Evolutionary conservation across 1,140 invertebrate species (phyloP).

Genomic region (Ephestia elutella): DNA sequence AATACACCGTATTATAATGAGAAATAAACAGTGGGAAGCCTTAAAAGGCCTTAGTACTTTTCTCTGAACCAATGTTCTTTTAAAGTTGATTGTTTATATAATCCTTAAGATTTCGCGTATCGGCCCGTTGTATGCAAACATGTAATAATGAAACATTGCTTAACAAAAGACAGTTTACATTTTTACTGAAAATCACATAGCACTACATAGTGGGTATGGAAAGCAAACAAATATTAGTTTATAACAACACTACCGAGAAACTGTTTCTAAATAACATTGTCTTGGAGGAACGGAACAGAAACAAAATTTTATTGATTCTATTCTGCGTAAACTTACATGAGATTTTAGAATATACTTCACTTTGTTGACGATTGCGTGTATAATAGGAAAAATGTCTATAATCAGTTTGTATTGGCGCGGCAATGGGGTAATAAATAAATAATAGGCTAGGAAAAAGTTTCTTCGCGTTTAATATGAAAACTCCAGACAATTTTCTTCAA

Average conservation of each 20-base stretch:
- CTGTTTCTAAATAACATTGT: slow-evolving; percentile 49
- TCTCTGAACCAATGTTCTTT: too few species aligned
- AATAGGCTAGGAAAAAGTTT: too few species aligned
- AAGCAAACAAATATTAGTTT: slow-evolving; percentile 46
- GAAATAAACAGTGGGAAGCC: too few species aligned
- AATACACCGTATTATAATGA: too few species aligned
- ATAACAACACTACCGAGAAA: slow-evolving; percentile 47
- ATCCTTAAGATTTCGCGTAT: background rate
- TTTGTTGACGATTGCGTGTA: too few species aligned
- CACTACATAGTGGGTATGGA: slow-evolving; percentile 41
- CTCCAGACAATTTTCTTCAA: too few species aligned
- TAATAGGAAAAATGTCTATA: too few species aligned
- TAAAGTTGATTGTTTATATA: background rate
- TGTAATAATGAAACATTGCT: slow-evolving; percentile 46
- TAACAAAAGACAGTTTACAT: slow-evolving; percentile 64
- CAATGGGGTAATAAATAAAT: too few species aligned
- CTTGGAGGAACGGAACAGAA: slow-evolving; percentile 22
- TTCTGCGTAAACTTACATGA: background rate
- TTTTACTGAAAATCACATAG: slow-evolving; percentile 60
- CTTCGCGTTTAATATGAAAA: too few species aligned
- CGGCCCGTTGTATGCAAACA: slow-evolving; percentile 30
- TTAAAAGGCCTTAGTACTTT: too few species aligned
- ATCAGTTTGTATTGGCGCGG: too few species aligned
- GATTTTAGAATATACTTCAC: background rate
- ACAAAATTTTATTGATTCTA: slow-evolving; percentile 5